phyloP scores from a whole-genome alignment of 2,888 invertebrate species.

The Acanthosepion pharaonis region DNA sequence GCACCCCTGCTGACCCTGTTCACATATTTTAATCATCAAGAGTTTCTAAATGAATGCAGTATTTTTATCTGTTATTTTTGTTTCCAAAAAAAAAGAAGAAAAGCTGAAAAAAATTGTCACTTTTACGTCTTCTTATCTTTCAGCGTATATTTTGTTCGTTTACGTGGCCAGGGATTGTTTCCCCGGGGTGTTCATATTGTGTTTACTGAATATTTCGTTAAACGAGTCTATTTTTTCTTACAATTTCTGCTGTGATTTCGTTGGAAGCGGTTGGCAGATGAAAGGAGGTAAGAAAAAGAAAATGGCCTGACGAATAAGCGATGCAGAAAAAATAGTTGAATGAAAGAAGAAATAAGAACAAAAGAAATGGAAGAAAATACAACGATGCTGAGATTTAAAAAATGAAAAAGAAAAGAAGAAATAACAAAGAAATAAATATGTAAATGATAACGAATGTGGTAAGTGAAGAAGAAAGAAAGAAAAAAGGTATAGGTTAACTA shows the following conservation, averaged over 20 bases:
- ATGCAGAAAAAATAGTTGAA: no score
- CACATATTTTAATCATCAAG: neutral
- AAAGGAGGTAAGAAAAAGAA: neutral
- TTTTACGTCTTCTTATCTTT: neutral
- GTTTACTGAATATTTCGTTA: no score
- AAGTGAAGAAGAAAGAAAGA: no score
- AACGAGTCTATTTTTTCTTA: no score
- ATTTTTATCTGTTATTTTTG: neutral
- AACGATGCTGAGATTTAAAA: no score
- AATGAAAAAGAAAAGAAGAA: no score
- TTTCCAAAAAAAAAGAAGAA: neutral
- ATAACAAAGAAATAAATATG: no score
- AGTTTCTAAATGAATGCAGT: neutral
- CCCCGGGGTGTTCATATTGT: no score
- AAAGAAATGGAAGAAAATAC: neutral
- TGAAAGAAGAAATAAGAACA: neutral
- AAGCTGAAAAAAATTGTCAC: neutral
- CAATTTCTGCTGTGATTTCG: no score
- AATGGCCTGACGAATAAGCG: no score
- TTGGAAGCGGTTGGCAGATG: neutral
- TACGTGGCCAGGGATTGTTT: neutral
- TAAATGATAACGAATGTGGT: no score
- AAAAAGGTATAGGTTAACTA: no score
- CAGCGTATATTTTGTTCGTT: neutral
- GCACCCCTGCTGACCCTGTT: neutral